These are phyloP conservation scores for Xanthia togata DNA, from an alignment of 2,888 invertebrate species.

Conservation along the genomic window DNA sequence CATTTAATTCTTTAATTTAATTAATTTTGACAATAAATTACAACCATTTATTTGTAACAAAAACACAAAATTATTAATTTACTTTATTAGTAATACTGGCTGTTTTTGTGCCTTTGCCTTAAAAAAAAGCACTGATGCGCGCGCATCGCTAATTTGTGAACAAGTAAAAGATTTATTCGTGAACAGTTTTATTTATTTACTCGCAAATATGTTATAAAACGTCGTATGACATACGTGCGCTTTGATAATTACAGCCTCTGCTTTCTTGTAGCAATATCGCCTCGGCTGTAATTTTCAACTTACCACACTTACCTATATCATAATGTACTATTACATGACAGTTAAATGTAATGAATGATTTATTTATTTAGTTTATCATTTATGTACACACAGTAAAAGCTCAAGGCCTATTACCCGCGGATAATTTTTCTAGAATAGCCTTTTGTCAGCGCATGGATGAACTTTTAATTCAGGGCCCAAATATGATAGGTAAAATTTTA, in stretches of 20 bases:
- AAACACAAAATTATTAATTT: too few relatives aligned
- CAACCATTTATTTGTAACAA: too few relatives aligned
- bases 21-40: too few relatives aligned
- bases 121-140: too few relatives aligned
- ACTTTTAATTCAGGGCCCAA: neutral
- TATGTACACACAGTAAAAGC: constrained; percentile 2
- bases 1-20: too few relatives aligned
- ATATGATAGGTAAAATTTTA: constrained; percentile 9
- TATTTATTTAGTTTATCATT: constrained; percentile 5
- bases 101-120: too few relatives aligned
- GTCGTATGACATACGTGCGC: constrained; percentile 7
- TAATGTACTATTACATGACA: constrained; percentile 2
- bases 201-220: constrained; percentile 9
- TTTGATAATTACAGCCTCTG: constrained; percentile 19
- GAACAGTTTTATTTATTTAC: constrained; percentile 26
- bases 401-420: constrained; percentile 26
- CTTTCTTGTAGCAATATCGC: constrained; percentile 24
- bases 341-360: constrained; percentile 4
- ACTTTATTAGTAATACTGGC: too few relatives aligned
- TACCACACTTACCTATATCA: constrained; percentile 4
- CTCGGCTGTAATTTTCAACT: constrained; percentile 21
- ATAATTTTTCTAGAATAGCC: constrained; percentile 1
- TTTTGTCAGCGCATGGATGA: constrained; percentile 6
- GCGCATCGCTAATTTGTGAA: neutral
- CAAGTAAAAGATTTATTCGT: constrained; percentile 19